Evolutionary conservation across 2,113 vertebrate species (phyloP).

Genomic region (Lasiurus cinereus): DNA sequence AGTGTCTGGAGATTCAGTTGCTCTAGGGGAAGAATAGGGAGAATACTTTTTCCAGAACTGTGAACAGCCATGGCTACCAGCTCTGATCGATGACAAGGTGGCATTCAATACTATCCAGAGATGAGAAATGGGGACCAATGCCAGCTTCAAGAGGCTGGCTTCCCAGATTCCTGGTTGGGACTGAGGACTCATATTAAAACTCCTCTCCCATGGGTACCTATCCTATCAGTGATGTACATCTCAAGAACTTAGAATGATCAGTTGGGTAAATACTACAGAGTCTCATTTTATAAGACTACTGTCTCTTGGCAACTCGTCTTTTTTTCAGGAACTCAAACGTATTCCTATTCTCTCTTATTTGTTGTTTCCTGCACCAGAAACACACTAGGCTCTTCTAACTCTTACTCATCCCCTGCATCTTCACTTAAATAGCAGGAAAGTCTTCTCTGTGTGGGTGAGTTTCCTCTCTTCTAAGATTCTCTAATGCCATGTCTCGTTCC

Average conservation of each 20-base stretch:
- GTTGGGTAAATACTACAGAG: neutral
- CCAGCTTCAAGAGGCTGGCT: neutral
- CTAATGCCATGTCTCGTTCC: neutral
- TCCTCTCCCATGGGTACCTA: neutral
- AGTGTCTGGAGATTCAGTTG: neutral
- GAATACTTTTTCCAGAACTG: neutral
- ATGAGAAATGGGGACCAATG: neutral
- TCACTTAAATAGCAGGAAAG: neutral
- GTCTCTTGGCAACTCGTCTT: neutral
- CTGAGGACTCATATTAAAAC: neutral
- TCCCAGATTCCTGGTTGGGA: neutral
- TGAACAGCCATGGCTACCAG: neutral
- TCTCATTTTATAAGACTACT: constrained; percentile 6
- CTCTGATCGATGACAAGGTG: neutral
- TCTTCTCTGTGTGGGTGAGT: neutral
- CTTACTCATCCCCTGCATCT: neutral
- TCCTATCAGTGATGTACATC: neutral
- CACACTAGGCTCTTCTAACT: neutral
- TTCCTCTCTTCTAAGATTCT: neutral
- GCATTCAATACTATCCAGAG: neutral
- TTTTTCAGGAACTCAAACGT: neutral
- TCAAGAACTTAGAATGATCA: neutral
- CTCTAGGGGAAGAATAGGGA: neutral
- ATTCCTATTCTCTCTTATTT: neutral
- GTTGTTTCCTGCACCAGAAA: neutral